Evolutionary conservation across 1,140 invertebrate genomes (phyloP), one percentile per base, ranked within the genome.

Genomic region (Callitettix versicolor): DNA sequence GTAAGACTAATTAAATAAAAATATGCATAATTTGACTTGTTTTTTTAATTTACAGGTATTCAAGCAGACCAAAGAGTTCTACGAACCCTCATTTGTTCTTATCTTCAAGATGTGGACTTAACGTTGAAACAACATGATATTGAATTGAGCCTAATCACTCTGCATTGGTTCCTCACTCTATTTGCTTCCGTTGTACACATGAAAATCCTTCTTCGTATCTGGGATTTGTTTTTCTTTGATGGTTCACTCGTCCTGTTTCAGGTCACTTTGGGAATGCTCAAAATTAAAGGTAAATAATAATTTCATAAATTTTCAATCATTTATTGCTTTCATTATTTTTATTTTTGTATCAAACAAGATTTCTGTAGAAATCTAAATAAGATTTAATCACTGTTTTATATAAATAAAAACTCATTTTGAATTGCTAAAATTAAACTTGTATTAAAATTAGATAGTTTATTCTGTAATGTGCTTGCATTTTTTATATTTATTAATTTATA

Each of bases 121-220:
- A 81, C 90, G 30, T 74, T 98, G 26, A 84, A 87, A 65, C 86
- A 92, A 68, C 92, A 97, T 71, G 94, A 98, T 64, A 92, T 93
- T 65, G 94, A 99, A 73, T 73, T 99, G 17, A 95, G 92, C 56
- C 73, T 99, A 21, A 97, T 99, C 64, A 95, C 91, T 12, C 74
- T 97, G 58, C 91, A 97, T 67, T 99, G 97, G 96, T 97, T 98
- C 71, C 73, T 99, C 26, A 97, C 95, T 1, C 70, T 98, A n/a
- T 98, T 96, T 74, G 91, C 95, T 3, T 96, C 93, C 67, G 92
- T 98, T 55, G 89, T 98, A n/a, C 91, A 96, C 64, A 94, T 95
- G 80, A 95, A 92, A 72, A 89, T 97, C 56, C 76, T 99, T 38
- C 73, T 99, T 3, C 76, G 92, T 55, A 84, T 99, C 58, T 99